Conservation (phyloP, 2,797 vertebrate species). For the Microctenopoma steveboyesi region DNA sequence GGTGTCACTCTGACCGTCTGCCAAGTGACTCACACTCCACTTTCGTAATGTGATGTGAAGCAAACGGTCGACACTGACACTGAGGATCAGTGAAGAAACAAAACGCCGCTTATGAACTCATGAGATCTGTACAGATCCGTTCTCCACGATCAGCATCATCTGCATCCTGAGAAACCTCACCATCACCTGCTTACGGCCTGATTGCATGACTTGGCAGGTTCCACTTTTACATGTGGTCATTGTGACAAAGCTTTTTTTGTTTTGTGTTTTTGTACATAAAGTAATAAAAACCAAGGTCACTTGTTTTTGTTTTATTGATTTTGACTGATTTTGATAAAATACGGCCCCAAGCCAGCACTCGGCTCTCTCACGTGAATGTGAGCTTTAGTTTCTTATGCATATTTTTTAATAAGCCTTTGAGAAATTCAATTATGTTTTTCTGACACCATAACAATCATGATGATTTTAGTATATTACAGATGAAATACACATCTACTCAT, state of each 20-base stretch:
- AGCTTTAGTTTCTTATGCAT: constrained; percentile 12
- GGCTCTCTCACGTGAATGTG: constrained; percentile 22
- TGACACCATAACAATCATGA: constrained; percentile 12
- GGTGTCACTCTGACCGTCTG: constrained; percentile 45
- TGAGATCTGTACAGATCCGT: constrained; percentile 32
- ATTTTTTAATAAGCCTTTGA: constrained; percentile 17
- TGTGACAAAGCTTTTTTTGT: constrained; percentile 64
- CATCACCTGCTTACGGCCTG: constrained; percentile 21
- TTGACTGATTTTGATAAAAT: constrained; percentile 57
- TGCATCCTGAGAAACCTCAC: constrained; percentile 29
- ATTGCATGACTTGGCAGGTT: constrained; percentile 68
- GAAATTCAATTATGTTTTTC: constrained; percentile 1
- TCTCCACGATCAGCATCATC: constrained; percentile 47
- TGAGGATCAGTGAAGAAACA: constrained; percentile 21
- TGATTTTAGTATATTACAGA: constrained; percentile 60
- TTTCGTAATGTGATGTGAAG: constrained; percentile 55
- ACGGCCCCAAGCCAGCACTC: constrained; percentile 35
- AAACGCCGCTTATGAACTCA: constrained; percentile 38
- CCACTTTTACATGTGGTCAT: constrained; percentile 81
- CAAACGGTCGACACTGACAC: constrained; percentile 45
- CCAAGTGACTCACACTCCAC: constrained; percentile 60
- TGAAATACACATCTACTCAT: constrained; percentile 69
- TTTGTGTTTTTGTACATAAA: constrained; percentile 52
- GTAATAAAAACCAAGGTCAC: constrained; percentile 53
- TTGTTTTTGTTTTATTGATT: constrained; percentile 45